Percentiles rank a stretch among this genome's conserved stretches.
These are phyloP conservation scores for Solenodon paradoxus DNA, from an alignment of 2,113 vertebrate species.

Conservation along the genomic window DNA sequence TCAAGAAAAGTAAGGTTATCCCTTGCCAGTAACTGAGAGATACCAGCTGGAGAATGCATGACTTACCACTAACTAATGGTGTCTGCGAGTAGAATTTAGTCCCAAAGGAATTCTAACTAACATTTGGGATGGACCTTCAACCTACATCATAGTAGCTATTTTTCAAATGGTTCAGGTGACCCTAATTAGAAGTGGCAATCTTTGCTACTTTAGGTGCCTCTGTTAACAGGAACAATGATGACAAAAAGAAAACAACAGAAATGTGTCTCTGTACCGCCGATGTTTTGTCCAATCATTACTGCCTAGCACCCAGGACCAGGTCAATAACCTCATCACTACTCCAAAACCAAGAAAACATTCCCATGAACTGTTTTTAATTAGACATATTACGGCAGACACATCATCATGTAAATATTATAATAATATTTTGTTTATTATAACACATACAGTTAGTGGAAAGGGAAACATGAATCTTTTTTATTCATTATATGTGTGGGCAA, in stretches of 20 bases:
- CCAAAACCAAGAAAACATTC: conserved; percentile 54
- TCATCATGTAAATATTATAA: conserved; percentile 38
- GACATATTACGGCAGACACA: conserved; percentile 45
- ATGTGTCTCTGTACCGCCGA: background rate
- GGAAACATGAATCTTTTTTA: conserved; percentile 39
- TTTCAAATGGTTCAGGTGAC: conserved; percentile 25
- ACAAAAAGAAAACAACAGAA: conserved; percentile 37
- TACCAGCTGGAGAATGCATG: background rate
- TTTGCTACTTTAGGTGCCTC: background rate
- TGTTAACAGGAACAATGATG: background rate
- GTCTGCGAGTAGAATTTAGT: conserved; percentile 25
- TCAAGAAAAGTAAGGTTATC: conserved; percentile 1
- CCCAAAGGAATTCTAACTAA: conserved; percentile 3
- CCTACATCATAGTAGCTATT: conserved; percentile 10
- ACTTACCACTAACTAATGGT: background rate
- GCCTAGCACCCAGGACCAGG: background rate
- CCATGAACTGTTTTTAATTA: conserved; percentile 26
- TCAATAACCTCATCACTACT: conserved; percentile 14
- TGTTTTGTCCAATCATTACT: background rate
- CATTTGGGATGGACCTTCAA: conserved; percentile 11
- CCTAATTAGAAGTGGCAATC: conserved; percentile 20
- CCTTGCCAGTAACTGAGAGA: conserved; percentile 1
- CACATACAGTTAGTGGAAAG: conserved; percentile 25
- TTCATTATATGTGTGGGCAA: conserved; percentile 25
- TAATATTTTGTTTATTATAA: conserved; percentile 66